phyloP scores from a whole-genome alignment of 1,140 invertebrate genomes.

The Rhynchophorus ferrugineus region DNA sequence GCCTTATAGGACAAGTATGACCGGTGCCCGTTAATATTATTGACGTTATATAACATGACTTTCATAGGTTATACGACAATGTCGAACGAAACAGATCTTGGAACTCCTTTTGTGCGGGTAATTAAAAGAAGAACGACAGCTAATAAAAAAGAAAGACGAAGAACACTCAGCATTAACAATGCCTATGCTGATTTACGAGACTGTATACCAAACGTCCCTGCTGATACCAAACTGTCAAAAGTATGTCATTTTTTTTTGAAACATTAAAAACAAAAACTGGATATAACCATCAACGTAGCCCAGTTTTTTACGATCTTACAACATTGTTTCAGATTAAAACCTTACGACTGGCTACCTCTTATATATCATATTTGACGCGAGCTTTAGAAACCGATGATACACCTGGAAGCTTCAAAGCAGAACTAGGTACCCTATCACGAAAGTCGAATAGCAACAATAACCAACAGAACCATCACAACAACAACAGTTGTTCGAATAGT shows the following conservation, averaged over 20 bases:
- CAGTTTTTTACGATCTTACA: neutral
- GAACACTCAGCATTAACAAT: conserved; percentile 92
- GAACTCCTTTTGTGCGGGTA: conserved; percentile 49
- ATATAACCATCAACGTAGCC: neutral
- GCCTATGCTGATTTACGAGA: conserved; percentile 87
- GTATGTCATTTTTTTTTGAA: conserved; percentile 35
- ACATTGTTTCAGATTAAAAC: conserved; percentile 70
- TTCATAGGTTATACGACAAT: conserved; percentile 23
- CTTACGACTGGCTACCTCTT: conserved; percentile 79
- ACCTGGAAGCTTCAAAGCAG: conserved; percentile 64
- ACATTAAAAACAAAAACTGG: neutral
- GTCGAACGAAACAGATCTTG: conserved; percentile 23
- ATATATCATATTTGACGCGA: conserved; percentile 83
- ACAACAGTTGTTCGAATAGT: conserved; percentile 24
- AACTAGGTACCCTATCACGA: conserved; percentile 46
- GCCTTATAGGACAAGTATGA: conserved; percentile 30
- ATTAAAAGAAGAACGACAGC: conserved; percentile 71
- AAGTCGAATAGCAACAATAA: conserved; percentile 30
- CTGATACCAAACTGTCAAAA: conserved; percentile 90
- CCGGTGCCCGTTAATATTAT: too few species aligned
- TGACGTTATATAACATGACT: neutral
- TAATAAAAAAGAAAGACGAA: conserved; percentile 87
- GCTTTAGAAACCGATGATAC: conserved; percentile 70
- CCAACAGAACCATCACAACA: conserved; percentile 9
- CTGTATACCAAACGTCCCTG: conserved; percentile 92